These are phyloP conservation scores for Psylliodes chrysocephalus DNA, from an alignment of 2,888 invertebrate species.

Conservation along the genomic window DNA sequence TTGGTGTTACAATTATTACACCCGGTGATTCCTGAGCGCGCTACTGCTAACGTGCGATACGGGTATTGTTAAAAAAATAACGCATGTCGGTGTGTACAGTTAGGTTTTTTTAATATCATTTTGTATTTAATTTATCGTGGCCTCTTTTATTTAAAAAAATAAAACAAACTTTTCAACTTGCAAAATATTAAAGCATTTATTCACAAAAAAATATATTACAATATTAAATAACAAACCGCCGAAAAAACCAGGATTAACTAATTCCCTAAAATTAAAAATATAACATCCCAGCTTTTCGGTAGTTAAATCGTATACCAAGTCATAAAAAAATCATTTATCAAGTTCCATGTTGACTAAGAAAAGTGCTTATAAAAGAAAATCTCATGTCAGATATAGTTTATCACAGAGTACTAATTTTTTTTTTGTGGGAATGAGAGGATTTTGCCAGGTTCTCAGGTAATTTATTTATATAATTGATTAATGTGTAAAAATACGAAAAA, in stretches of 20 bases:
- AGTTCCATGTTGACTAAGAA: slow-evolving; percentile 13
- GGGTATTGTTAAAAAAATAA: too few relatives aligned
- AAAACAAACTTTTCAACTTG: slow-evolving; percentile 8
- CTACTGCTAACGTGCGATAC: too few relatives aligned
- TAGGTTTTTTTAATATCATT: too few relatives aligned
- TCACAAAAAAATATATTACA: slow-evolving; percentile 33
- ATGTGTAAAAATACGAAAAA: neutral
- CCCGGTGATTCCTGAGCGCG: too few relatives aligned
- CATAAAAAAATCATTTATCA: slow-evolving; percentile 10
- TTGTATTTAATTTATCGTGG: too few relatives aligned
- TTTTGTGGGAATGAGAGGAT: neutral
- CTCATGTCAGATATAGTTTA: neutral
- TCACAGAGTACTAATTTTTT: neutral
- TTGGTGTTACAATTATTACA: too few relatives aligned
- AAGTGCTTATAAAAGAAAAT: neutral
- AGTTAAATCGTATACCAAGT: slow-evolving; percentile 20
- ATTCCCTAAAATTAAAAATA: slow-evolving; percentile 8
- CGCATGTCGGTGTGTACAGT: too few relatives aligned
- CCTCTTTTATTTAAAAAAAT: too few relatives aligned
- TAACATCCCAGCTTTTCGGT: neutral
- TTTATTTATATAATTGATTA: neutral
- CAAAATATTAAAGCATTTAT: slow-evolving; percentile 34
- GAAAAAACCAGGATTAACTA: slow-evolving; percentile 11
- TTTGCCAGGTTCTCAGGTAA: neutral
- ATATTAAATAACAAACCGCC: slow-evolving; percentile 28